A percentile compares a stretch with the other conserved stretches of the same genome.
These are phyloP conservation scores for Ophiothrix spiculata DNA, from an alignment of 35 echinoderm and acorn worm genomes.

Conservation along the genomic window DNA sequence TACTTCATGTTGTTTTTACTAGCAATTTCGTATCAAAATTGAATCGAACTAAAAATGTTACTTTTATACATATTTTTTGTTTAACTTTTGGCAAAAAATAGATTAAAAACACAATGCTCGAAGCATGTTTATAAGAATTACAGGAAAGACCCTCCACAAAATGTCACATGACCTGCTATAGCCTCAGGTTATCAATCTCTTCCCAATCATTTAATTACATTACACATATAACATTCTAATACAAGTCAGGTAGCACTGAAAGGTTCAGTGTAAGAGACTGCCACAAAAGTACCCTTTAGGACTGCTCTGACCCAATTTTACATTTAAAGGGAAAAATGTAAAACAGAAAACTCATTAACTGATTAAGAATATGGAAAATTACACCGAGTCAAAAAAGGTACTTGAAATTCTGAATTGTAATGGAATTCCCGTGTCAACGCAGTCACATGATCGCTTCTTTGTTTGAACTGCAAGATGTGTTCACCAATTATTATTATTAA, in stretches of 20 bases:
- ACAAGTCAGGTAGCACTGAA: not conserved
- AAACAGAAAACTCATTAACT: not conserved
- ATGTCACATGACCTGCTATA: not conserved
- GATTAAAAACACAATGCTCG: not conserved
- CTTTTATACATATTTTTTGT: not conserved
- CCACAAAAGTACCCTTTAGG: not conserved
- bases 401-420: not conserved
- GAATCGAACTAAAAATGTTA: not conserved
- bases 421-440: no score
- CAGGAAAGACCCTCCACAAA: not conserved
- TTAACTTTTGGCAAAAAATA: not conserved
- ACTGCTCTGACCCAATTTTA: not conserved
- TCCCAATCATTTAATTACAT: not conserved
- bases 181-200: not conserved
- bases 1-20: not conserved
- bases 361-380: not conserved
- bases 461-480: no score
- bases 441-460: no score
- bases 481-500: no score
- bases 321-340: not conserved
- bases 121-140: not conserved
- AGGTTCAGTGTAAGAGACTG: not conserved
- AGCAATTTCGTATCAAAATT: not conserved
- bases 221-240: not conserved
- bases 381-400: not conserved